phyloP scores from a whole-genome alignment of 2,797 vertebrate species.

The Xiphophorus birchmanni region DNA sequence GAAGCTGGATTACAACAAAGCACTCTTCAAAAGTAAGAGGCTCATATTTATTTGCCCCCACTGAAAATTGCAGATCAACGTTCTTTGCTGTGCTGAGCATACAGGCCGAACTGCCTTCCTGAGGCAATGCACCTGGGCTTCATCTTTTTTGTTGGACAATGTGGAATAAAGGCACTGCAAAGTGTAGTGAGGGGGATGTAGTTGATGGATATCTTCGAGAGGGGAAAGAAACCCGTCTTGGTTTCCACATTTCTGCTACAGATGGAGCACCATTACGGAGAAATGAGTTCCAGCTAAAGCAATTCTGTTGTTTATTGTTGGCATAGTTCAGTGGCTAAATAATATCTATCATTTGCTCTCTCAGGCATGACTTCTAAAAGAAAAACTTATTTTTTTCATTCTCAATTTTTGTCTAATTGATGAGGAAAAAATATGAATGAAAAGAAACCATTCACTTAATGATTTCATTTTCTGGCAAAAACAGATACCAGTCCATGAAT shows the following conservation, averaged over 20 bases:
- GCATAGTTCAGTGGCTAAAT: not conserved
- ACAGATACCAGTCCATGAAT: not conserved
- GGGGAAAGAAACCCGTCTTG: constrained; percentile 58
- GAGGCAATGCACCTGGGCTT: constrained; percentile 84
- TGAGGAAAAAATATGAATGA: not conserved
- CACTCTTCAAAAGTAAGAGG: constrained; percentile 68
- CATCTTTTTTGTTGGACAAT: constrained; percentile 73
- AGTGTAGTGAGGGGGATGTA: constrained; percentile 73
- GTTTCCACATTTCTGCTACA: constrained; percentile 64
- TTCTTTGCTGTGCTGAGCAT: constrained; percentile 73
- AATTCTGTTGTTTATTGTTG: constrained; percentile 52
- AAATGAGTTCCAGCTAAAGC: constrained; percentile 60
- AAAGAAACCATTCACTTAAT: not conserved
- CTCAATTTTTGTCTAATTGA: not conserved
- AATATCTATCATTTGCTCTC: not conserved
- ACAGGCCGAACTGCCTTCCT: constrained; percentile 69
- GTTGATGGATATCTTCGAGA: constrained; percentile 71
- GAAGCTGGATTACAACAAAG: constrained; percentile 51
- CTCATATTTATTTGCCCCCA: constrained; percentile 73
- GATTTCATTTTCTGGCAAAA: not conserved
- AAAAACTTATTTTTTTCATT: not conserved
- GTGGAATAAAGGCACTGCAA: constrained; percentile 71
- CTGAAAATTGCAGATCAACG: constrained; percentile 81
- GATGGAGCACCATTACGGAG: constrained; percentile 43
- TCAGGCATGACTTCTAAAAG: not conserved